Conservation (phyloP, 2,797 vertebrate species). For the Lacerta bilineata region DNA sequence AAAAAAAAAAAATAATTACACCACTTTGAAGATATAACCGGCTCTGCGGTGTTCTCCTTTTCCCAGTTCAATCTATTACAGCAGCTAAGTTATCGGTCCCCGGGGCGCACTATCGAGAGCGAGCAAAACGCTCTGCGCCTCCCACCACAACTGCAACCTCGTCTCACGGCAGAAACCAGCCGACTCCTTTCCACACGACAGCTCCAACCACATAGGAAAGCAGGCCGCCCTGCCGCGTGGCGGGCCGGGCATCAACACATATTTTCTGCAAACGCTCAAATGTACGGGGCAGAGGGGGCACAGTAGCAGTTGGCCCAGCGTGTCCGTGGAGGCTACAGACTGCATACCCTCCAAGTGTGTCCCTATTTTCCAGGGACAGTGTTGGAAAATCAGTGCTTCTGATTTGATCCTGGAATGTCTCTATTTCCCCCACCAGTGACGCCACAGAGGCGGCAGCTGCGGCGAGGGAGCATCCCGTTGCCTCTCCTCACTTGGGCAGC, state of each 20-base stretch:
- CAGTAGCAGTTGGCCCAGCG: neutral
- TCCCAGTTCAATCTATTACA: constrained; percentile 30
- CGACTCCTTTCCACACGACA: neutral
- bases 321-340: neutral
- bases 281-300: too few species aligned
- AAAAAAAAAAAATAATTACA: too few species aligned
- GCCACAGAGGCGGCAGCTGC: too few species aligned
- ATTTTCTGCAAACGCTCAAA: neutral
- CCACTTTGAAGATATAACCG: constrained; percentile 11
- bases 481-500: too few species aligned
- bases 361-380: too few species aligned
- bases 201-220: neutral
- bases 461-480: too few species aligned
- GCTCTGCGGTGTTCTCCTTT: constrained; percentile 5
- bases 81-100: constrained; percentile 14
- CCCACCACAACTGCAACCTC: neutral
- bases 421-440: too few species aligned
- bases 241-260: neutral
- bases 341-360: too few species aligned
- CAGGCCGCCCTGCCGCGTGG: neutral
- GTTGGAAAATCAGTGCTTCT: too few species aligned
- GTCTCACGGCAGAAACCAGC: neutral
- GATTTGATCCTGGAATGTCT: too few species aligned
- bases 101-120: neutral
- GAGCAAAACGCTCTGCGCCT: neutral